phyloP scores from a whole-genome alignment of 2,888 invertebrate genomes.

The Lasius platythorax region DNA sequence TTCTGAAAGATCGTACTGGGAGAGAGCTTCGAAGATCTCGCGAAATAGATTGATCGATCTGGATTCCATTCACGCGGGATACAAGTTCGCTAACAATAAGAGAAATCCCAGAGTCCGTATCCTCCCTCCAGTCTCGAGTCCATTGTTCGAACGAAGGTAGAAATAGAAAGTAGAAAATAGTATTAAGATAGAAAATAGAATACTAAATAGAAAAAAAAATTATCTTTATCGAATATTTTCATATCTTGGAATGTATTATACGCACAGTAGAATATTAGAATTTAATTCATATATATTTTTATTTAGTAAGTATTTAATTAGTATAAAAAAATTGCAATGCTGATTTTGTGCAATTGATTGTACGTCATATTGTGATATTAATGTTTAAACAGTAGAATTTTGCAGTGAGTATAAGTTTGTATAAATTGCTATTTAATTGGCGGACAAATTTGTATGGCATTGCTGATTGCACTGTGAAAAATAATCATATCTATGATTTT shows the following conservation, averaged over 20 bases:
- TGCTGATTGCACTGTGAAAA: neutral
- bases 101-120: slow-evolving; percentile 68
- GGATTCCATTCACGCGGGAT: slow-evolving; percentile 52
- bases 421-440: slow-evolving; percentile 13
- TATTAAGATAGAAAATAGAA: slow-evolving; percentile 11
- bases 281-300: neutral
- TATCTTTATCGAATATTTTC: neutral
- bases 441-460: neutral
- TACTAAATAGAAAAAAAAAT: slow-evolving; percentile 15
- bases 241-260: neutral
- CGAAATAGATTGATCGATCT: slow-evolving; percentile 72
- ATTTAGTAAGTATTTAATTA: slow-evolving; percentile 8
- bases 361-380: neutral
- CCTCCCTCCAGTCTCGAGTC: slow-evolving; percentile 74
- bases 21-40: slow-evolving; percentile 65
- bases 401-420: slow-evolving; percentile 9
- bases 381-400: slow-evolving; percentile 8
- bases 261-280: neutral
- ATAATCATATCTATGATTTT: neutral
- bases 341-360: neutral
- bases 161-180: slow-evolving; percentile 13
- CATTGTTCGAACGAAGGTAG: slow-evolving; percentile 65
- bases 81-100: slow-evolving; percentile 55
- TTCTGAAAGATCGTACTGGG: slow-evolving; percentile 68
- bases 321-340: neutral